Evolutionary conservation across 2,113 vertebrate species (phyloP), one percentile per base, ranked within the genome.

Genomic region (Cochlearius cochlearius): DNA sequence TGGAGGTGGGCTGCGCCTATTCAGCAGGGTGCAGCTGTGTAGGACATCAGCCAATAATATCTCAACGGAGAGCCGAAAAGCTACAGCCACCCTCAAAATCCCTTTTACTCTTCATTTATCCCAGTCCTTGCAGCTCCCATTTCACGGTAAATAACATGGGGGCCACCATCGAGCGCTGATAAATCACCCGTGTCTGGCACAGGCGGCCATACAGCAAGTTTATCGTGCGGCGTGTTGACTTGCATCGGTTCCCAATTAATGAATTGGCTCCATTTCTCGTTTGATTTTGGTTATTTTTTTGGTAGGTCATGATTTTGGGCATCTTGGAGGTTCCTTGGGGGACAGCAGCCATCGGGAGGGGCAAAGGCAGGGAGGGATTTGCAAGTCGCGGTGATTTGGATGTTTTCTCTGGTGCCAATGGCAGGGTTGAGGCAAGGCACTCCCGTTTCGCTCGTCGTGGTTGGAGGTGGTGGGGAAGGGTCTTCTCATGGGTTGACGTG

Each of bases 191-290:
- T 0, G 27, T 4, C 43, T 4, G 8, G 36, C 25, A 6, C 11
- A 2, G 36, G 39, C 0, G 2, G 22, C 21, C 39, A 2, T 1
- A 0, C 0, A 6, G 20, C 9, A 5, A 27, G 52, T 7, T 20
- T 41, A 10, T 50, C 1, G 2, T 9, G 23, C 0, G 0, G 12
- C 0, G 0, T 13, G 59, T 43, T 69, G 78, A 30, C 73, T 62
- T 74, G 3, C 17, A 22, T 27, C 0, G 1, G 18, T 47, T 87
- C 69, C 60, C 16, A 19, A 0, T 58, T 49, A 21, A 36, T 85
- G 21, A 7, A 43, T 74, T 59, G 29, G 13, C 32, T 55, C 52
- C 0, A 0, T 41, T 90, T 38, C 36, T 60, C 9, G 1, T 10
- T 52, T 36, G 22, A 9, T 67, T 53, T 30, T 18, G 7, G 30